phyloP scores from a whole-genome alignment of 2,888 invertebrate species.

The Ophion costatus region DNA sequence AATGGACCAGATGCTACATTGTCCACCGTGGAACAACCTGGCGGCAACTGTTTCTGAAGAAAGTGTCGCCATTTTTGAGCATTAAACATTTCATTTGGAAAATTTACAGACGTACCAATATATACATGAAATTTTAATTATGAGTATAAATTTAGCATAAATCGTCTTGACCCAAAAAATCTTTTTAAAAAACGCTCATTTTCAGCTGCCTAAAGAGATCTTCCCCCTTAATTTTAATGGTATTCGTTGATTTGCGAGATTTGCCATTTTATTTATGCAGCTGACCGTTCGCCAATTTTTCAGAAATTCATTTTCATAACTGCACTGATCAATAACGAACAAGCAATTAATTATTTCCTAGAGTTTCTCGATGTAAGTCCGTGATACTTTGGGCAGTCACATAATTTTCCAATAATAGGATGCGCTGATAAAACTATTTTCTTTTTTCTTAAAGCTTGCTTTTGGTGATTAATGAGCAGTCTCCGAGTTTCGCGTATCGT shows the following conservation, averaged over 20 bases:
- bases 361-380: neutral
- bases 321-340: neutral
- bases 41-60: too few species aligned
- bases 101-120: too few species aligned
- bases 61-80: too few species aligned
- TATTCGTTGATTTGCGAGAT: neutral
- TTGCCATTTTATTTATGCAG: neutral
- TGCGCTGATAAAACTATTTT: neutral
- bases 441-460: neutral
- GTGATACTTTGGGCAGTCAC: neutral
- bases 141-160: too few species aligned
- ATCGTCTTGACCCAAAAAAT: too few species aligned
- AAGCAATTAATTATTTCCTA: neutral
- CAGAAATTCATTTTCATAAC: neutral
- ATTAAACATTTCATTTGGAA: too few species aligned
- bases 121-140: too few species aligned
- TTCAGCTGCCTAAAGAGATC: too few species aligned
- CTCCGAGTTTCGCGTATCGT: conserved; percentile 1
- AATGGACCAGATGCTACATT: too few species aligned
- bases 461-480: conserved; percentile 17
- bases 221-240: neutral
- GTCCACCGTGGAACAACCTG: too few species aligned
- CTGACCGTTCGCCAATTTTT: neutral
- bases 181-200: too few species aligned
- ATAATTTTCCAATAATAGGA: neutral